phyloP scores from a whole-genome alignment of 2,113 vertebrate species.

The Noctilio leporinus region DNA sequence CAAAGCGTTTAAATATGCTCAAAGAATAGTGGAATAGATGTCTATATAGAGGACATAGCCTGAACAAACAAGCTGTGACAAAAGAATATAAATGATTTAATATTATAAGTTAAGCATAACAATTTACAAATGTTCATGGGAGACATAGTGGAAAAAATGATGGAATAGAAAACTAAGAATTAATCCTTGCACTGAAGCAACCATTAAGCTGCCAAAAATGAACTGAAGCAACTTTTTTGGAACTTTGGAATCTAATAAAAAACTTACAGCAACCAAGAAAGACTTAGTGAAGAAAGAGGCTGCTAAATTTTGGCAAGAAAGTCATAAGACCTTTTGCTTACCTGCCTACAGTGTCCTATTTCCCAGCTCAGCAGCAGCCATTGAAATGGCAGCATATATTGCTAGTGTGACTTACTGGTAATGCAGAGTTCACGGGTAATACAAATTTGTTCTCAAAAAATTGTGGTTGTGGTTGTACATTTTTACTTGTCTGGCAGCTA shows the following conservation, averaged over 20 bases:
- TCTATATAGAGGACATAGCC: not conserved
- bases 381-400: not conserved
- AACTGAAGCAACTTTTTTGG: not conserved
- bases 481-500: not conserved
- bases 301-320: not conserved
- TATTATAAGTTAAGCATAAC: not conserved
- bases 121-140: not conserved
- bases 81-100: not conserved
- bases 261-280: not conserved
- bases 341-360: not conserved
- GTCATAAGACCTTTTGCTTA: not conserved
- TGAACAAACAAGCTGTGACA: not conserved
- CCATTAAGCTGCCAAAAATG: not conserved
- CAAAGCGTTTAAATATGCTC: not conserved
- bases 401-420: not conserved
- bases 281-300: not conserved
- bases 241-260: not conserved
- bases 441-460: not conserved
- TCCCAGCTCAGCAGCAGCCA: not conserved
- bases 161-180: not conserved
- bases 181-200: not conserved
- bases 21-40: not conserved
- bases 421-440: not conserved
- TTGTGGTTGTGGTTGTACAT: not conserved
- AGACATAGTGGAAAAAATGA: not conserved